A percentile compares a stretch with the other conserved stretches of the same genome.
Evolutionary conservation across 2,113 vertebrate genomes (phyloP).

Genomic region (Ochotona curzoniae): DNA sequence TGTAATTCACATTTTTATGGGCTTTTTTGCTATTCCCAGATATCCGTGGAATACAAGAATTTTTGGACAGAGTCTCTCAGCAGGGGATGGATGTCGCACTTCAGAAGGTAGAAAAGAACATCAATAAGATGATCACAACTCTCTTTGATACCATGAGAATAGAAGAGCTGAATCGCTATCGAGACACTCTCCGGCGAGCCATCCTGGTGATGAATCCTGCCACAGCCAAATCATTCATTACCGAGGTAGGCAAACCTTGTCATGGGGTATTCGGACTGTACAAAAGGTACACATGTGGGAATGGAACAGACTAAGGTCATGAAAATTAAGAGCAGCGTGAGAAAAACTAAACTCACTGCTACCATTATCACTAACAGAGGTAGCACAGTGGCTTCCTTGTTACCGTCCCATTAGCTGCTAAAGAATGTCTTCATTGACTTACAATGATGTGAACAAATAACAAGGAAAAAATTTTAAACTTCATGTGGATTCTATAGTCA

Average conservation of each 20-base stretch:
- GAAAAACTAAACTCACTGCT: constrained; percentile 6
- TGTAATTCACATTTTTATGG: constrained; percentile 76
- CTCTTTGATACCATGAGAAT: constrained; percentile 97
- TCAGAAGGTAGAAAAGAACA: constrained; percentile 98
- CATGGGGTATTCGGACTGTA: not conserved
- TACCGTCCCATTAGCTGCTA: constrained; percentile 53
- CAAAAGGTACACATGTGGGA: not conserved
- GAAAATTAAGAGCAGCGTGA: constrained; percentile 13
- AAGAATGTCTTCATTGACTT: constrained; percentile 43
- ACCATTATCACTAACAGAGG: constrained; percentile 53
- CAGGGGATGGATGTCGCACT: constrained; percentile 99
- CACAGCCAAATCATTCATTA: constrained; percentile 97
- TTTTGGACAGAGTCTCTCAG: constrained; percentile 97
- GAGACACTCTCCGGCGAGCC: constrained; percentile 95
- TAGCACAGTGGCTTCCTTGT: not conserved
- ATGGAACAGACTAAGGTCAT: not conserved
- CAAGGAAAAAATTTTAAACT: constrained; percentile 11
- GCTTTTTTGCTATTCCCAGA: constrained; percentile 89
- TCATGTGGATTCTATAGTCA: not conserved
- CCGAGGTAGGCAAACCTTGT: constrained; percentile 89
- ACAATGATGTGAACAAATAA: not conserved
- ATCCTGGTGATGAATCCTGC: constrained; percentile 97
- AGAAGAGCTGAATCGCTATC: constrained; percentile 97
- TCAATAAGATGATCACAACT: constrained; percentile 99
- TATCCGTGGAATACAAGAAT: constrained; percentile 98